Conservation (phyloP, 2,888 invertebrate species). For the Stenodera caucasica region DNA sequence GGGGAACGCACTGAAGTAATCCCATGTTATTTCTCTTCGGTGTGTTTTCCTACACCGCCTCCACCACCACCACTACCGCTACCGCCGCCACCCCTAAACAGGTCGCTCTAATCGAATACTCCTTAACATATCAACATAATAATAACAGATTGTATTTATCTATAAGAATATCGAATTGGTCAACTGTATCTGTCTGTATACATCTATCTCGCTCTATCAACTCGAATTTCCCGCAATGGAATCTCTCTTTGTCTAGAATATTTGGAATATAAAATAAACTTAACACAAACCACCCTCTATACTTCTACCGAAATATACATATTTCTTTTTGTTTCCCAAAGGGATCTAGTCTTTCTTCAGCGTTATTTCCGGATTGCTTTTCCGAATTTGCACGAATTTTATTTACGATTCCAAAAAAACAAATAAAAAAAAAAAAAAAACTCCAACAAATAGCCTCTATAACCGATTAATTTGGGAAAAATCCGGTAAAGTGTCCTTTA, state of each 20-base stretch:
- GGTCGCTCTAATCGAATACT: constrained; percentile 37
- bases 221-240: constrained; percentile 50
- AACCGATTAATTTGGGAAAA: not conserved
- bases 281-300: constrained; percentile 46
- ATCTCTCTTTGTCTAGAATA: too few relatives aligned
- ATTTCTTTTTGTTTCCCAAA: constrained; percentile 51
- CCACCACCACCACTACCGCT: not conserved
- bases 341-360: constrained; percentile 51
- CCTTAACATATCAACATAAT: constrained; percentile 14
- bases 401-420: too few relatives aligned
- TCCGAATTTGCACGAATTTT: constrained; percentile 39
- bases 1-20: constrained; percentile 59
- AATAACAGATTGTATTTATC: too few relatives aligned
- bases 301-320: constrained; percentile 45
- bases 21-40: constrained; percentile 57
- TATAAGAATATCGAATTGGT: constrained; percentile 28
- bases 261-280: constrained; percentile 57
- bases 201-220: too few relatives aligned
- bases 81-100: not conserved
- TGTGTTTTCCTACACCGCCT: constrained; percentile 47
- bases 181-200: too few relatives aligned
- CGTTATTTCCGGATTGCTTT: constrained; percentile 49
- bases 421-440: too few relatives aligned
- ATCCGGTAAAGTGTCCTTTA: not conserved
- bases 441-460: too few relatives aligned